Base-by-base conservation (phyloP, 2,888 invertebrate genomes). In the Hypercompe scribonia region DNA sequence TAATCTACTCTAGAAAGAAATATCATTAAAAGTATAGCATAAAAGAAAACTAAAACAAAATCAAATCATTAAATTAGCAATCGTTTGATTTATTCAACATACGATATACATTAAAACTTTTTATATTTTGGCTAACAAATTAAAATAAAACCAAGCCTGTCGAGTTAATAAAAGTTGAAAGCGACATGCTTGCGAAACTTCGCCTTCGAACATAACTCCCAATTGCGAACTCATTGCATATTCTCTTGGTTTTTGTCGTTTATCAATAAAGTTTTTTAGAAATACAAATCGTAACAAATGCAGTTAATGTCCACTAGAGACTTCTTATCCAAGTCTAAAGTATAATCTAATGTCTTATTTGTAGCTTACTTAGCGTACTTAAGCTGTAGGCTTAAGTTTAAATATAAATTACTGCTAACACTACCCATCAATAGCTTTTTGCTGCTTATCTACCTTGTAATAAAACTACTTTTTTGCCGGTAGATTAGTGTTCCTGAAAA, bases 211-310 rank as follows among this genome's bases (percentile, higher is more conserved):
- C 78, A 75, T 72, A 85, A 87, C 78, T 46, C 78, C 8, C 78
- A 84, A 85, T 86, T 80, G 77, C 71, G 65, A 87, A 81, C 87
- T 90, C 86, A 87, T 88, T 88, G 83, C 70, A 82, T 83, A 89
- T 89, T 87, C 87, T 74, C 76, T 84, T 84, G 75, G 76, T 79
- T 81, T 84, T 84, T 85, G 78, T 81, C 81, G 78, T 83, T 85
- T 79, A 77, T 79, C 81, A 82, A 75, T 74, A 68, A 68, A 68
- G 63, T 78, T 74, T 74, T 74, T 71, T 67, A 61, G 13, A 39
- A 63, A n/a, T 58, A 63, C 31, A 72, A 68, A 75, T 73, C 65
- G 64, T 5, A 28, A 42, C 34, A 71, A 67, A 65, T 42, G 61
- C 46, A 31, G 15, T 33, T 31, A 31, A 69, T 42, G 39, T 28